Conservation (phyloP, 2,113 vertebrate genomes). For the Actenoides hombroni region DNA sequence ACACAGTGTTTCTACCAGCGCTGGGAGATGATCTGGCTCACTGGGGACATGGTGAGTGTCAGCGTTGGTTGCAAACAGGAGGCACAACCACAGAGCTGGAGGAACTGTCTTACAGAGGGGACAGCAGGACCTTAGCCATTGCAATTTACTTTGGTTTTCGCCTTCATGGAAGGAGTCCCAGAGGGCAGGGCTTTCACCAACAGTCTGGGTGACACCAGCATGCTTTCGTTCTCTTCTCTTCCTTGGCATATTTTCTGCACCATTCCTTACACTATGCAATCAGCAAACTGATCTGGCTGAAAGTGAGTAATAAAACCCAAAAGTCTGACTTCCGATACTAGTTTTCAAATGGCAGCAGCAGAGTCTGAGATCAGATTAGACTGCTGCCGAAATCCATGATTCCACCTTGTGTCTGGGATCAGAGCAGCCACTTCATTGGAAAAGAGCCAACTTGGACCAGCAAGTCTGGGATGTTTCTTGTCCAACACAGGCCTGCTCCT, state of each 20-base stretch:
- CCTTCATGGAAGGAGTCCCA: background rate
- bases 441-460: background rate
- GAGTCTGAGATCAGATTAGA: background rate
- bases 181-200: background rate
- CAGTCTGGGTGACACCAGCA: background rate
- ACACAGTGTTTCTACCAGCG: background rate
- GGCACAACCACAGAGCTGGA: background rate
- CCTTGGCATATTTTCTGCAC: background rate
- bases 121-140: background rate
- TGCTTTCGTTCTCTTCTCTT: background rate
- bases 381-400: rapidly evolving
- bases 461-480: background rate
- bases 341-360: background rate
- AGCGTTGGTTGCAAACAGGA: background rate
- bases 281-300: conserved; percentile 1
- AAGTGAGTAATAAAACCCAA: background rate
- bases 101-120: background rate
- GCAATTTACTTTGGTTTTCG: background rate
- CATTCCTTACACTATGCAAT: background rate
- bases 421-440: background rate
- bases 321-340: background rate
- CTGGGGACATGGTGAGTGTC: rapidly evolving
- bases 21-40: background rate
- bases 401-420: background rate
- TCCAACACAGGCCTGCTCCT: background rate